Evolutionary conservation across 1,140 invertebrate genomes (phyloP), one percentile per base, ranked within the genome.

Genomic region (Epicauta chinensis): DNA sequence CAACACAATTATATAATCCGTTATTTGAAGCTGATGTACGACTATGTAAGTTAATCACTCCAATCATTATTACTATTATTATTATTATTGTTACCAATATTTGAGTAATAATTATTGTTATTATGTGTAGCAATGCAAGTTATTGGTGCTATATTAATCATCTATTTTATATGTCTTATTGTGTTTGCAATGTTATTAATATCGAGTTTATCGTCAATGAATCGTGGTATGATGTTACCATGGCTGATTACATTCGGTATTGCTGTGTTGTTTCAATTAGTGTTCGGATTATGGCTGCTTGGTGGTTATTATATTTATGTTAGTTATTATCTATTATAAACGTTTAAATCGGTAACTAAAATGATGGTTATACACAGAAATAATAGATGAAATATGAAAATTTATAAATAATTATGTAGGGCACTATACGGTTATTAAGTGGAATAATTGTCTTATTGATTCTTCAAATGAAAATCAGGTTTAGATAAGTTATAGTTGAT

Each of bases 231-330:
- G 64, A 76, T 93, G 55, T 64, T 93, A 17, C 90, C 89, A 0
- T 93, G 89, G 88, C 64, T 92, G n/a, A 69, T 79, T 14, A 69
- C 75, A 1, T 82, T 89, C 75, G 79, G 80, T 2, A 61, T 88
- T 1, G 80, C 81, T 12, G 83, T 89, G 45, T 45, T 81, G 0
- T 91, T 91, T 62, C 87, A 91, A 67, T 72, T 89, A 36, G 63
- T 84, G 10, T 91, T 89, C 72, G 87, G 89, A 9, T 65, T 92
- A 13, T 91, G 89, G 87, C 73, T 91, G 1, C 70, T 91, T 34
- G 86, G 84, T 46, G 88, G 88, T 36, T 93, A 93, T 61, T 92
- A 92, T 64, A 91, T 92, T 68, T 91, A 91, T 75, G 88, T 93
- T 73, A 87, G 86, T 77, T 45, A 9, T 14, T 23, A 5, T 41